A percentile compares a stretch with the other conserved stretches of the same genome.
phyloP scores from a whole-genome alignment of 2,113 vertebrate genomes.

The Muscicapa adusta region DNA sequence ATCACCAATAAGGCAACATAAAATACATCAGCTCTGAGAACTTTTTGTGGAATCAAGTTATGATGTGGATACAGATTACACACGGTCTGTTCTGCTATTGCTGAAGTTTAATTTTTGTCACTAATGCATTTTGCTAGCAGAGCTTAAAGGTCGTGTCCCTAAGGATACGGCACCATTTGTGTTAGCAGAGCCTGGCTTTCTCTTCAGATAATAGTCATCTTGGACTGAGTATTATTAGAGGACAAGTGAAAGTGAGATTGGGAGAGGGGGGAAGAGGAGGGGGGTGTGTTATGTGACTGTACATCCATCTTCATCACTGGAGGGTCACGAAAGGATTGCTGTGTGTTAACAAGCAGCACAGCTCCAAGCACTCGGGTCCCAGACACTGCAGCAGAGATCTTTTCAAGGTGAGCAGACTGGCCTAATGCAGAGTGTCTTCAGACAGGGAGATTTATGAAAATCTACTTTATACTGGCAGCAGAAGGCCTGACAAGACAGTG shows the following conservation, averaged over 20 bases:
- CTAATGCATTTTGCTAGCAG: constrained; percentile 27
- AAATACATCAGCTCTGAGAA: background rate
- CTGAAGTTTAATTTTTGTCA: constrained; percentile 15
- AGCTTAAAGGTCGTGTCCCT: constrained; percentile 18
- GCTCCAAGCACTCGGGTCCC: background rate
- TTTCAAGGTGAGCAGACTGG: constrained; percentile 51
- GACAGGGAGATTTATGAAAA: constrained; percentile 15
- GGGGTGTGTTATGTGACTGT: background rate
- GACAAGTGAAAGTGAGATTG: constrained; percentile 41
- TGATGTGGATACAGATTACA: background rate
- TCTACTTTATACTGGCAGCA: background rate
- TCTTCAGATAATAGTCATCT: background rate
- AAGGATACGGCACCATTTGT: background rate
- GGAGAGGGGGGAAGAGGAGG: background rate
- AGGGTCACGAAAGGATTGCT: background rate
- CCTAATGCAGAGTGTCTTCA: background rate
- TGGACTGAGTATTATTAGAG: constrained; percentile 1
- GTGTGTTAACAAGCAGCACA: constrained; percentile 8
- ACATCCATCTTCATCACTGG: constrained; percentile 37
- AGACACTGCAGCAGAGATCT: background rate
- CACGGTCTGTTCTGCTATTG: background rate
- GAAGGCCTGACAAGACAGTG: background rate
- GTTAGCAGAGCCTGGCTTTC: constrained; percentile 13
- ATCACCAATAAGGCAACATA: background rate
- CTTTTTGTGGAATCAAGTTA: background rate